phyloP scores from a whole-genome alignment of 2,888 invertebrate genomes.

The Pachydiplax longipennis region DNA sequence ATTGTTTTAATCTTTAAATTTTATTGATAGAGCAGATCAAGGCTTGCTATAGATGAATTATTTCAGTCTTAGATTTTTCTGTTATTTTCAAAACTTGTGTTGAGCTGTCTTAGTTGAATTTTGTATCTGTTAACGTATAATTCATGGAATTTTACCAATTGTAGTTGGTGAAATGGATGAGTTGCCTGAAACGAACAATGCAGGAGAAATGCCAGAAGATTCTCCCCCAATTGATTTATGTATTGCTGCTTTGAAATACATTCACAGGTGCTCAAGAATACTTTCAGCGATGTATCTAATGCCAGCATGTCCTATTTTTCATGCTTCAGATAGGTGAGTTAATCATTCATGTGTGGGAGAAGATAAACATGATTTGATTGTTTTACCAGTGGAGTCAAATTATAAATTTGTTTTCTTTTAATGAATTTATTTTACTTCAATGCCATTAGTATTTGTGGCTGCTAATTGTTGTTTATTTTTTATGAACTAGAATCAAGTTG shows the following conservation, averaged over 20 bases:
- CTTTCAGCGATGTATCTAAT: constrained; percentile 91
- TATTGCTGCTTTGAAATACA: constrained; percentile 81
- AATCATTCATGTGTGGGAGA: background rate
- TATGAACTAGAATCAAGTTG: constrained; percentile 57
- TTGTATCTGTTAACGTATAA: too few species aligned
- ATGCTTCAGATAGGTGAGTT: constrained; percentile 74
- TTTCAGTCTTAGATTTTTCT: too few species aligned
- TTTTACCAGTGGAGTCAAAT: background rate
- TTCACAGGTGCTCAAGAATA: constrained; percentile 86
- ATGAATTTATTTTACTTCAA: background rate
- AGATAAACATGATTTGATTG: background rate
- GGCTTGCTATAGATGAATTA: too few species aligned
- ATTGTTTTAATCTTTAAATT: too few species aligned
- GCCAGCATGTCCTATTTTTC: constrained; percentile 93
- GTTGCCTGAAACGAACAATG: background rate
- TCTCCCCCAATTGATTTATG: constrained; percentile 63
- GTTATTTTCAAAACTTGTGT: too few species aligned
- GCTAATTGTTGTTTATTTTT: background rate
- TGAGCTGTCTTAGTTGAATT: too few species aligned
- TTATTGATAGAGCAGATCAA: too few species aligned
- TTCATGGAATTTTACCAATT: background rate
- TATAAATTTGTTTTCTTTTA: background rate
- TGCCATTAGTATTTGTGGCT: background rate
- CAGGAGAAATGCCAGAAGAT: constrained; percentile 2
- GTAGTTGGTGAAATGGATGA: constrained; percentile 17